These are phyloP conservation scores for Eristalis intricaria DNA, from an alignment of 2,888 invertebrate species.

Conservation along the genomic window DNA sequence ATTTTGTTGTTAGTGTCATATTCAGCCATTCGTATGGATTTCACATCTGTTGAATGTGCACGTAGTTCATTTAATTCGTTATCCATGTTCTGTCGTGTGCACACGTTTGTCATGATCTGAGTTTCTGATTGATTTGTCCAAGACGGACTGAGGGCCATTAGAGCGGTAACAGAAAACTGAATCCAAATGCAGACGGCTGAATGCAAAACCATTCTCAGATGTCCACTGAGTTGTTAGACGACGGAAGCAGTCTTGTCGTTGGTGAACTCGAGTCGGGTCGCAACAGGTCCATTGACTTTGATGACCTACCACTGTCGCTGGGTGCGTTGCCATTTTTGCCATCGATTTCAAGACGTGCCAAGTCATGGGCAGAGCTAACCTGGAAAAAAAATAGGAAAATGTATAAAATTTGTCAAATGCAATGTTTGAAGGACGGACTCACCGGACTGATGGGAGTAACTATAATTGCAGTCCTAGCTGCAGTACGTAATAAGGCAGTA, in stretches of 20 bases:
- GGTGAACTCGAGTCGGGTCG: conserved; percentile 74
- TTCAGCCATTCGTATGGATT: conserved; percentile 67
- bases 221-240: conserved; percentile 69
- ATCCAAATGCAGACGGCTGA: conserved; percentile 67
- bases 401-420: neutral
- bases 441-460: conserved; percentile 82
- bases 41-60: conserved; percentile 36
- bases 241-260: conserved; percentile 70
- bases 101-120: neutral
- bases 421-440: conserved; percentile 35
- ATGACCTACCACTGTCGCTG: conserved; percentile 60
- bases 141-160: conserved; percentile 4
- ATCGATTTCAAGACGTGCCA: conserved; percentile 76
- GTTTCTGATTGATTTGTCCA: neutral
- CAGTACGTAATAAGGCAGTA: conserved; percentile 83
- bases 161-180: conserved; percentile 58
- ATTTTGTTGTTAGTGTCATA: conserved; percentile 31
- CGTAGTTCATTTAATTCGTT: neutral
- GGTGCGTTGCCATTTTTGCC: conserved; percentile 72
- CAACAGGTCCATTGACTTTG: conserved; percentile 74
- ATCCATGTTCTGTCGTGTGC: neutral
- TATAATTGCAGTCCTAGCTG: conserved; percentile 82
- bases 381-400: conserved; percentile 54
- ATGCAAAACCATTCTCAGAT: conserved; percentile 72
- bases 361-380: conserved; percentile 81